Percentiles rank a stretch among this genome's conserved stretches.
Conservation (phyloP, 2,113 vertebrate species). For the Bagarius yarrelli region DNA sequence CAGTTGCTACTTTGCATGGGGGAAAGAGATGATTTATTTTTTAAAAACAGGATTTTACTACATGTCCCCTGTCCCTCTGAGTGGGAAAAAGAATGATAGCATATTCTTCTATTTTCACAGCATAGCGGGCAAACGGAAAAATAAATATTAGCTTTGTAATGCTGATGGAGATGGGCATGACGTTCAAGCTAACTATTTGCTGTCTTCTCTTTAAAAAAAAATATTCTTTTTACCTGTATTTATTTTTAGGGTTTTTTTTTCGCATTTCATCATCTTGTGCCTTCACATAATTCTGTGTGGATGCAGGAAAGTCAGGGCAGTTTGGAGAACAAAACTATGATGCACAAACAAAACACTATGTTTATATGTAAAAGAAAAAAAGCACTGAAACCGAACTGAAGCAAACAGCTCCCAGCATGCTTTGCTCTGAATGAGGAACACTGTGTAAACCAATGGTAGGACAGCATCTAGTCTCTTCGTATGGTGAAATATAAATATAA, state of each 20-base stretch:
- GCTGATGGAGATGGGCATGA: slow-evolving; percentile 36
- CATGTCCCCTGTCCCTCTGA: slow-evolving; percentile 24
- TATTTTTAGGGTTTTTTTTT: slow-evolving; percentile 55
- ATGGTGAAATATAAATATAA: slow-evolving; percentile 55
- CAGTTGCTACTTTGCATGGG: slow-evolving; percentile 31
- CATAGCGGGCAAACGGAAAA: slow-evolving; percentile 12
- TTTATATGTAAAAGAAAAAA: slow-evolving; percentile 49
- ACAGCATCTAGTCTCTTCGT: slow-evolving; percentile 61
- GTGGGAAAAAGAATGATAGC: neutral
- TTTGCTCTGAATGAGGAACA: slow-evolving; percentile 65
- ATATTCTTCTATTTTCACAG: slow-evolving; percentile 39
- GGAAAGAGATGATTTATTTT: slow-evolving; percentile 50
- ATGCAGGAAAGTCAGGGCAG: slow-evolving; percentile 55
- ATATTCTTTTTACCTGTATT: slow-evolving; percentile 71
- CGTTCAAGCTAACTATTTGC: slow-evolving; percentile 54
- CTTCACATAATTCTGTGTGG: slow-evolving; percentile 68
- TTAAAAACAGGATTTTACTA: slow-evolving; percentile 45
- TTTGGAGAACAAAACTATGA: slow-evolving; percentile 60
- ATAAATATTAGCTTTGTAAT: slow-evolving; percentile 25
- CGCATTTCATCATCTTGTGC: slow-evolving; percentile 62
- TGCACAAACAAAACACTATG: slow-evolving; percentile 56
- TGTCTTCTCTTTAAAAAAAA: slow-evolving; percentile 68
- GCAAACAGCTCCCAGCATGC: slow-evolving; percentile 53
- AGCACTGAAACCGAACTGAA: slow-evolving; percentile 66
- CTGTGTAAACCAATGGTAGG: slow-evolving; percentile 71